Evolutionary conservation across 1,140 invertebrate species (phyloP), one percentile per base, ranked within the genome.

Genomic region (Megalopta genalis): DNA sequence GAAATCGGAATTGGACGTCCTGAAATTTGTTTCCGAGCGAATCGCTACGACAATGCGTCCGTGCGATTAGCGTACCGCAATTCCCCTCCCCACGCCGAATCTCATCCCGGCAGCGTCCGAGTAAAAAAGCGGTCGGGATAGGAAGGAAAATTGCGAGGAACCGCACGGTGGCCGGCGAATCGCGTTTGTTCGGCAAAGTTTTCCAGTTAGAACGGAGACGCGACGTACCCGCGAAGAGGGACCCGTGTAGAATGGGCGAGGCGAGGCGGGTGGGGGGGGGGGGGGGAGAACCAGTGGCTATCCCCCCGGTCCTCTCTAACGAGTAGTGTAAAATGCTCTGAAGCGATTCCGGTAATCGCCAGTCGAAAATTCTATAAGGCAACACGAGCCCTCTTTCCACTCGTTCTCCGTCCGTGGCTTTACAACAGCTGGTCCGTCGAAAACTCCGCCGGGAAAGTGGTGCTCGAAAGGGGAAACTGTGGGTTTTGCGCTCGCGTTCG

Each of bases 351-450:
- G 27, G 74, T 81, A 81, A 81, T 81, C 79, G 80, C 25, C 62
- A 10, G 63, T 74, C 27, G 75, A 81, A 77, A 81, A 81, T 81
- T 81, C 80, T 77, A 77, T 71, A 81, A 77, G 83, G 59, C 83
- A 77, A 69, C 52, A 64, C 32, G 66, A 65, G 57, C 10, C 57
- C 21, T 42, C 73, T 73, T 66, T 71, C 82, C 73, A 49, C 60
- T 42, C 39, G 62, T 70, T 62, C 54, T 46, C 21, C 49, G 59
- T 46, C 32, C 63, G 60, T 81, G 69, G 75, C 80, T 82, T 85
- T 64, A 69, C 80, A 85, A 77, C 84, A 86, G 83, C 80, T 79
- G 80, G 83, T 69, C 67, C 59, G 59, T 71, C 80, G 80, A 86
- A 77, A 86, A 86, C 80, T 86, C 84, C 32, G 21, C 49, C 62